Base-by-base conservation (phyloP, 2,888 invertebrate species). In the Polydrusus cervinus region DNA sequence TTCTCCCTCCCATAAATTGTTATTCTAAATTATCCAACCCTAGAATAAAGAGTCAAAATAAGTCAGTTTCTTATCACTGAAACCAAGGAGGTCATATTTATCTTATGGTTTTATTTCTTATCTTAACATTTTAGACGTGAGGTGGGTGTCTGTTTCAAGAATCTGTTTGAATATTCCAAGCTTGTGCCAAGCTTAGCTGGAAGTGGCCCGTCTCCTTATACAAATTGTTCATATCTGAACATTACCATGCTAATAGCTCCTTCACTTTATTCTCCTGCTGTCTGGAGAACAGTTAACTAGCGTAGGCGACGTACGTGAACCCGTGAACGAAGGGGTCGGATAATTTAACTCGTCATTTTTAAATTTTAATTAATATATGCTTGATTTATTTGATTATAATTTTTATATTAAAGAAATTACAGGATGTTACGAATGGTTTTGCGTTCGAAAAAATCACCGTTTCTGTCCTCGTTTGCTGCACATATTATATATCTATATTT, bases 151-250 rank as follows among this genome's bases (percentile, higher is more conserved):
- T 87, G 86, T 86, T 86, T 84, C 81, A 80, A 77, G 72, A 74
- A 81, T 75, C 81, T 87, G 86, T 84, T 87, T 87, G 86, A 87
- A 87, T 87, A 87, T 87, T 87, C 87, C 87, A 87, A 86, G 84
- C 87, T 86, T 87, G 87, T 87, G 84, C 86, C 81, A 67, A 80
- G 82, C 83, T 84, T 70, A 76, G 71, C 81, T 84, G 82, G 82
- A 83, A 83, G 79, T 79, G 77, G 78, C 83, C 83, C 82, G 83
- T 83, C 85, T 85, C 83, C 83, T 84, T 82, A 83, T 85, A 84
- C 86, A 86, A 86, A 87, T 86, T 86, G 86, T 84, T 86, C 86
- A 85, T 87, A 86, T 87, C 86, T 86, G 80, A 83, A 82, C 85
- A 86, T 86, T 87, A 85, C 83, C 85, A 86, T 86, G 82, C 84